Conservation (phyloP, 2,888 invertebrate species). For the Macrosoma leucophasiata region DNA sequence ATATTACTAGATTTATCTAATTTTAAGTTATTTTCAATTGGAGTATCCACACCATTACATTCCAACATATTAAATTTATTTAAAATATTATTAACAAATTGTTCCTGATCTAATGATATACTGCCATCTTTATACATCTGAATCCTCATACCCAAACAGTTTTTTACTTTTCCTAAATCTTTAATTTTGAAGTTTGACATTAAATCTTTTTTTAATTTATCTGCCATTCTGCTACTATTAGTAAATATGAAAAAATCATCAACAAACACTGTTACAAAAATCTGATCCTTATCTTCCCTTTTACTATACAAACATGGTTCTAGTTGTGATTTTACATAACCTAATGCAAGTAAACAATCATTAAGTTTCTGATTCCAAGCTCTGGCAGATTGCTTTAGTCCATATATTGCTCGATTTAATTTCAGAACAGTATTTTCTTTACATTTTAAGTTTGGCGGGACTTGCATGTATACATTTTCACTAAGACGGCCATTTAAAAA, state of each 20-base stretch:
- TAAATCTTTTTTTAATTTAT: conserved; percentile 9
- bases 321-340: conserved; percentile 1
- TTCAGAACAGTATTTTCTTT: conserved; percentile 3
- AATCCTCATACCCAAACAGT: conserved; percentile 14
- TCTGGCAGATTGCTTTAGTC: conserved; percentile 5
- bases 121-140: conserved; percentile 5
- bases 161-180: conserved; percentile 19
- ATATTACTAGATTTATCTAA: background rate
- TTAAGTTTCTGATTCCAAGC: conserved; percentile 4
- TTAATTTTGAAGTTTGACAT: conserved; percentile 7
- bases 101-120: conserved; percentile 15
- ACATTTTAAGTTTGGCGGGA: background rate
- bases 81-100: conserved; percentile 10
- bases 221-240: conserved; percentile 1
- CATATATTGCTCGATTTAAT: conserved; percentile 1
- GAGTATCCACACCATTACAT: conserved; percentile 11
- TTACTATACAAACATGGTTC: conserved; percentile 4
- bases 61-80: conserved; percentile 14
- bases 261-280: conserved; percentile 23
- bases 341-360: conserved; percentile 4
- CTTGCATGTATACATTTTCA: conserved; percentile 4
- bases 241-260: conserved; percentile 11
- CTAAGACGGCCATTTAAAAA: conserved; percentile 1
- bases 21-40: conserved; percentile 13
- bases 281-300: conserved; percentile 12